Evolutionary conservation across 2,797 vertebrate genomes (phyloP), one percentile per base, ranked within the genome.

Genomic region (Coreius guichenoti): DNA sequence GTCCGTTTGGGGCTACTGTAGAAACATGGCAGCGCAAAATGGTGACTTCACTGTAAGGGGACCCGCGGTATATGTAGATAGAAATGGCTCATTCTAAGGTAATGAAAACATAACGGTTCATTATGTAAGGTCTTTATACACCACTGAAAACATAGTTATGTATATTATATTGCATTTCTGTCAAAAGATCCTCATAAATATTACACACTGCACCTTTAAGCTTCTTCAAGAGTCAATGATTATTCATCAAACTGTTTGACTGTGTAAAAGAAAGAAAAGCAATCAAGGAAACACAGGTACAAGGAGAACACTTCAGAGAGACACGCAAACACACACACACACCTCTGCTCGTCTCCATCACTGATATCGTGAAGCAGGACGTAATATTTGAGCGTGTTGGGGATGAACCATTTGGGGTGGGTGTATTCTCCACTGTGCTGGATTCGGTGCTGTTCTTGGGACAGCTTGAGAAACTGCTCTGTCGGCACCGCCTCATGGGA

Each of bases 351-450:
- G n/a, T 97, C 97, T 74, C 96, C 97, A 58, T 95, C 90, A 78
- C 95, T 96, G 89, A 97, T 95, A 94, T 99, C 98, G 26, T 99
- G 98, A 76, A 99, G 93, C 67, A 99, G 91, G 72, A 99, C 97
- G 1, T 99, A 99, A 92, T 99, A 99, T 91, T 99, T 99, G 45
- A 99, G 96, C 0, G 98, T 99, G 93, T 99, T 99, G 88, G 98
- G 98, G 91, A 98, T 99, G 91, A 99, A 99, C 98, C 98, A 99
- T 83, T 98, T 99, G 43, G 98, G 98, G 91, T 95, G 95, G 0
- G 94, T 95, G 93, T 96, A 98, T 78, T 99, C 98, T 89, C 92
- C 98, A 74, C 96, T 98, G 92, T 99, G 98, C 91, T 99, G 98
- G 92, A 99, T 96, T 89, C 96, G 94, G 95, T 99, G 98, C 84